These are phyloP conservation scores for Microtus oregoni DNA, from an alignment of 2,113 vertebrate genomes.

Conservation along the genomic window DNA sequence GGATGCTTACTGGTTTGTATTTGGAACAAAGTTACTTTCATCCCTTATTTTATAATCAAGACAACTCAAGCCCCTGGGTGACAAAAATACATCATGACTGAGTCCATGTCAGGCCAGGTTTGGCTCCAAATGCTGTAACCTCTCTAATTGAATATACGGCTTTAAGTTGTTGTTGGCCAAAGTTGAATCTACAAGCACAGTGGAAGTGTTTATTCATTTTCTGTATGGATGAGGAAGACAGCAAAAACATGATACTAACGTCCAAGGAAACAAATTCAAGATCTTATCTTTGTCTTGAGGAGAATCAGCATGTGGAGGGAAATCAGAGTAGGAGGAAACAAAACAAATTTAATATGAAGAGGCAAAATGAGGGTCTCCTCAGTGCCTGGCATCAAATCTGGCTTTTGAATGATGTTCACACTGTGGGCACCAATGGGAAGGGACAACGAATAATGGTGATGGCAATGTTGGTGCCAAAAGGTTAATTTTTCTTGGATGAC, in stretches of 20 bases:
- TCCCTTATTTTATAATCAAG: background rate
- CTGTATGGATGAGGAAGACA: background rate
- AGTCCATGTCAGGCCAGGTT: background rate
- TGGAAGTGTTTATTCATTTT: background rate
- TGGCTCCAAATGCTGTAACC: background rate
- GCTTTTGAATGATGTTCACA: background rate
- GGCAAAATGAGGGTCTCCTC: background rate
- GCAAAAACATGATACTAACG: background rate
- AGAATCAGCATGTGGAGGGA: background rate
- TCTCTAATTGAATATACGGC: background rate
- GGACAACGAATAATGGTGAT: background rate
- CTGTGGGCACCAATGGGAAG: background rate
- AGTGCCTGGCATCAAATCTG: background rate
- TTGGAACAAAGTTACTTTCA: background rate
- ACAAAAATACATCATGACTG: background rate
- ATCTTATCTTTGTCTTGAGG: background rate
- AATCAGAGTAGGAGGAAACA: background rate
- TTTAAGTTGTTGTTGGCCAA: background rate
- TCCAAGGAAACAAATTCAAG: background rate
- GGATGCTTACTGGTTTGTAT: background rate
- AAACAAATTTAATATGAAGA: background rate
- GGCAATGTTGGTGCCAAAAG: background rate
- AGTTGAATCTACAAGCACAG: background rate
- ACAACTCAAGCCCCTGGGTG: background rate
- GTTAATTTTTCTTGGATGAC: background rate